Conservation (phyloP, 2,888 invertebrate species). For the Tetragonula carbonaria region DNA sequence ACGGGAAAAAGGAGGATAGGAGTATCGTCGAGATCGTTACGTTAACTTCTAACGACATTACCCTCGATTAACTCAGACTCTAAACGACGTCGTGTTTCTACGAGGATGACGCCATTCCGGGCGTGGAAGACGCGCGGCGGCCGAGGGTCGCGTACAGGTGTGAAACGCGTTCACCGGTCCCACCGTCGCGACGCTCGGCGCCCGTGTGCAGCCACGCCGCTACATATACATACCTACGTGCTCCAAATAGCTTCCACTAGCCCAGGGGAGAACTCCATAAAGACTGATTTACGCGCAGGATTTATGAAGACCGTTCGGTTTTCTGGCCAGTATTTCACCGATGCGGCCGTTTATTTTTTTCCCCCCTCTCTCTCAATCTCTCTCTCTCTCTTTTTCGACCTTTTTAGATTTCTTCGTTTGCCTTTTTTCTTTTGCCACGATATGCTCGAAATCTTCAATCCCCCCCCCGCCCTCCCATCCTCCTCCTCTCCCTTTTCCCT, state of each 20-base stretch:
- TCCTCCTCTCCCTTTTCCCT: conserved; percentile 12
- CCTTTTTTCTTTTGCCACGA: conserved; percentile 21
- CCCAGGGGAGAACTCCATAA: conserved; percentile 77
- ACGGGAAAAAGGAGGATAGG: background rate
- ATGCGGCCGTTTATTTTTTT: conserved; percentile 20
- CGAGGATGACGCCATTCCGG: conserved; percentile 18
- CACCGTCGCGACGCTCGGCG: conserved; percentile 20
- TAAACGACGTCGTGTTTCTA: conserved; percentile 29
- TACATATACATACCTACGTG: conserved; percentile 40
- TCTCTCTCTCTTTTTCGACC: too few relatives aligned
- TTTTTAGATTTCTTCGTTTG: background rate
- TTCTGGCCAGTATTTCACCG: conserved; percentile 79
- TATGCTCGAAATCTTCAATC: conserved; percentile 62
- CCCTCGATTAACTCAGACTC: conserved; percentile 59
- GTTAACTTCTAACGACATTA: conserved; percentile 23
- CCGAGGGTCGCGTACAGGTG: conserved; percentile 47
- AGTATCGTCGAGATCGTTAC: conserved; percentile 18
- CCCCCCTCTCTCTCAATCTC: background rate
- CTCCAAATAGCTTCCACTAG: conserved; percentile 72
- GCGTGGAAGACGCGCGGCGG: conserved; percentile 16
- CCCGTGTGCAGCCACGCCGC: conserved; percentile 17
- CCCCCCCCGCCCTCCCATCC: background rate
- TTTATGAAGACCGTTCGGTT: conserved; percentile 82
- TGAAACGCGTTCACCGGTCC: conserved; percentile 27
- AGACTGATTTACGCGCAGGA: conserved; percentile 82